Conservation (phyloP, 2,797 vertebrate species). For the Rachycentron canadum region DNA sequence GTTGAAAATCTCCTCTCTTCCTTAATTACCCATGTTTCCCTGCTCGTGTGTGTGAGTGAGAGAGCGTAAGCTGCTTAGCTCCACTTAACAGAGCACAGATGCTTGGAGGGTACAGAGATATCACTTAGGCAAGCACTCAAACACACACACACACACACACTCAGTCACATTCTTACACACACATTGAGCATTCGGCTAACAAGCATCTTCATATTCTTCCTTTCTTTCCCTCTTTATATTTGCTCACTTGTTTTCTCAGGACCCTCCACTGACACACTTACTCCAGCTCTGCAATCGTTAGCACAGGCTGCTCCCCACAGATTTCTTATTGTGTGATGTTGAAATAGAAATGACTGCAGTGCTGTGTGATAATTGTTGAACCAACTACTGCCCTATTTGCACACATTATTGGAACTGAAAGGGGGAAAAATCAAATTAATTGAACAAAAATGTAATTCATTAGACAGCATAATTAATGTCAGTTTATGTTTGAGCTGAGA, state of each 20-base stretch:
- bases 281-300: slow-evolving; percentile 63
- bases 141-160: slow-evolving; percentile 38
- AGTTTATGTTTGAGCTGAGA: slow-evolving; percentile 65
- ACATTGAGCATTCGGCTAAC: slow-evolving; percentile 42
- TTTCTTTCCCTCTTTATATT: slow-evolving; percentile 19
- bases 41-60: slow-evolving; percentile 70
- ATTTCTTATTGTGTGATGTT: slow-evolving; percentile 74
- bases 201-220: slow-evolving; percentile 43
- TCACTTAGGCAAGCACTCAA: slow-evolving; percentile 74
- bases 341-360: slow-evolving; percentile 77
- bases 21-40: slow-evolving; percentile 82
- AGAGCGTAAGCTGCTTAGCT: slow-evolving; percentile 82
- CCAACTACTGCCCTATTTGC: slow-evolving; percentile 76
- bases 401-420: slow-evolving; percentile 68
- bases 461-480: slow-evolving; percentile 78
- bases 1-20: slow-evolving; percentile 82
- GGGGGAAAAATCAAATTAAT: slow-evolving; percentile 70
- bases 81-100: slow-evolving; percentile 81
- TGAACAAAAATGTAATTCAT: slow-evolving; percentile 80
- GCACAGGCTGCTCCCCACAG: slow-evolving; percentile 63
- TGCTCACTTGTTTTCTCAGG: slow-evolving; percentile 43
- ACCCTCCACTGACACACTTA: slow-evolving; percentile 72
- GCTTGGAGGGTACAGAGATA: slow-evolving; percentile 82
- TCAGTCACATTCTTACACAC: slow-evolving; percentile 46
- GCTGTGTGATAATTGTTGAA: slow-evolving; percentile 76